Evolutionary conservation across 2,113 vertebrate species (phyloP), one percentile per base, ranked within the genome.

Genomic region (Puffinus mauretanicus): DNA sequence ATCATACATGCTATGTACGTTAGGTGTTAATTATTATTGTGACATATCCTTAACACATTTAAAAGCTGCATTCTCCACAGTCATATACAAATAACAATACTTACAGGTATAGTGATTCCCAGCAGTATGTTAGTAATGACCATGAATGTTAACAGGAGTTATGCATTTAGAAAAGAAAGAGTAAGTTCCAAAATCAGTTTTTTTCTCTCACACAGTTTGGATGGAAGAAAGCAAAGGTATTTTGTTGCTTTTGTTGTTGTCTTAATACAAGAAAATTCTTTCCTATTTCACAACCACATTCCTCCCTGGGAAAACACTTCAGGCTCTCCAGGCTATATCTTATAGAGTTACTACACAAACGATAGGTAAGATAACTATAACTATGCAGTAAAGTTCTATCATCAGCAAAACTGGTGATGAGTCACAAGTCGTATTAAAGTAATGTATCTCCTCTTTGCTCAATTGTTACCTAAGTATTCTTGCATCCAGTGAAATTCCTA

Each of bases 51-150:
- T 78, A 86, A 82, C 27, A 83, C 26, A 88, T 58, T 89, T 81
- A 65, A 84, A 93, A 94, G 64, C 76, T 88, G 70, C 32, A 42
- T 92, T 95, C 49, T 95, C 62, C 80, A 92, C 18, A 94, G 42
- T 73, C 24, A 69, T 34, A 86, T 29, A 71, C 51, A 92, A 90
- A 86, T 29, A 84, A 81, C 55, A 93, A 60, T 86, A 95, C 96
- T 97, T 97, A 96, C 93, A 96, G 93, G 58, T 60, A 94, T 0
- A 94, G 86, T 22, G 87, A 95, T 55, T 93, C 67, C 87, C 92
- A 97, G 94, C 46, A 81, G 90, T 96, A 91, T 77, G 90, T 97
- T 96, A 93, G 91, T 92, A 95, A 95, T 88, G 88, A 93, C 69
- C 93, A 94, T 80, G 90, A 90, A 84, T 91, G 83, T 95, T 95